Percentiles rank a stretch among this genome's conserved stretches.
Conservation (phyloP, 2,113 vertebrate species). For the Ranitomeya imitator region DNA sequence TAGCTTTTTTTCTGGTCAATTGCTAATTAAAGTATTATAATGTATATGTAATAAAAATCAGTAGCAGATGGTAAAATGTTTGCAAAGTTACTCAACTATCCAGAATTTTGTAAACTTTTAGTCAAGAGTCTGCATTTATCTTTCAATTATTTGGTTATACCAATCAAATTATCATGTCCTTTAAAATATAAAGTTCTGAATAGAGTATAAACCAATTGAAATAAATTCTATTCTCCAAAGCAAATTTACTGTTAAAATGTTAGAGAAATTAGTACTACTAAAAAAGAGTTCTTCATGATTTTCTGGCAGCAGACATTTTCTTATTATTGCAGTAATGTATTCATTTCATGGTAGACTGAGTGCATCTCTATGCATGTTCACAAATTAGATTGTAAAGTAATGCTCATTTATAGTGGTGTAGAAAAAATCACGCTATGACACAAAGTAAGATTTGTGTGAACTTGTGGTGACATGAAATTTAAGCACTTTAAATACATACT, state of each 20-base stretch:
- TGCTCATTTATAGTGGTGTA: slow-evolving; percentile 14
- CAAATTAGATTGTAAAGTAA: slow-evolving; percentile 28
- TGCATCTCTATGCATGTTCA: slow-evolving; percentile 6
- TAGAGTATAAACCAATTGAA: background rate
- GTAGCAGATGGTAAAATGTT: too few species aligned
- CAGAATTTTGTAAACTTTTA: too few species aligned
- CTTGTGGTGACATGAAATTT: slow-evolving; percentile 3
- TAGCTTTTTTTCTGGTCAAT: too few species aligned
- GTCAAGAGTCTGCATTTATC: too few species aligned
- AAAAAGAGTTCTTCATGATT: background rate
- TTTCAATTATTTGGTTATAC: too few species aligned
- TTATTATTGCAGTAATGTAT: slow-evolving; percentile 22
- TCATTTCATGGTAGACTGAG: slow-evolving; percentile 20
- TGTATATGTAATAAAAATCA: too few species aligned
- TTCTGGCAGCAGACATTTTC: background rate
- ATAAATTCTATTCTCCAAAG: background rate
- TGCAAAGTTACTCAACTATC: too few species aligned
- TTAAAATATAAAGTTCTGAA: background rate
- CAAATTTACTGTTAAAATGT: background rate
- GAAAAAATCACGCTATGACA: background rate
- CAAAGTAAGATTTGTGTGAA: background rate
- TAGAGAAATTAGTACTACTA: background rate
- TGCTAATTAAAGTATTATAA: too few species aligned
- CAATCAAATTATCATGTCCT: too few species aligned
- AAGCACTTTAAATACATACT: background rate